Evolutionary conservation across 1,140 invertebrate genomes (phyloP), one percentile per base, ranked within the genome.

Genomic region (Manduca sexta): DNA sequence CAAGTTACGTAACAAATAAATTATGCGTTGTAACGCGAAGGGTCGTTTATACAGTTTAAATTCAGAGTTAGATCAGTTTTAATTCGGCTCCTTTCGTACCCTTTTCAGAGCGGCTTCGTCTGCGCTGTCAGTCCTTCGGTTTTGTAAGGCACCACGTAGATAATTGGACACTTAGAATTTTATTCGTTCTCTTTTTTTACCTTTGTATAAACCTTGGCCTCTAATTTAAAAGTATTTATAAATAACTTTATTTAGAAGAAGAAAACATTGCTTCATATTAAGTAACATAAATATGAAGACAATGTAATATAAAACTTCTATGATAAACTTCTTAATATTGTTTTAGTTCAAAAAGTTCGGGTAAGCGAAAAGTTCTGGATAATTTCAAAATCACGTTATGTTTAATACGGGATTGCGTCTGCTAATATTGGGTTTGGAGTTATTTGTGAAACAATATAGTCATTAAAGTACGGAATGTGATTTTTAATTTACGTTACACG

Each of bases 31-130:
- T n/a, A n/a, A n/a, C n/a, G n/a, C n/a, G n/a, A 26, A 26, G 21
- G 21, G 21, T 26, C 21, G n/a, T n/a, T n/a, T 26, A 26, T 26
- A 26, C 4, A 26, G 34, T 49, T 49, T 48, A 54, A 44, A 54
- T 54, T 49, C 46, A 44, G 34, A 54, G 45, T 39, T 38, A 46
- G 31, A 33, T 5, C 10, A 41, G 33, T 50, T 59, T 59, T 59
- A 59, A 53, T 53, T 59, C 51, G 29, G 34, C 15, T 38, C 30
- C 37, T 46, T 48, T 49, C 49, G 45, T 52, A 55, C 46, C 56
- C 49, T 49, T 52, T 47, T 54, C 51, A 55, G 44, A 56, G 29
- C 46, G 39, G 33, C 33, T 44, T 42, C n/a, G 41, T 30, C 11
- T 37, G 21, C 33, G 30, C 34, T 53, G 45, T 45, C 50, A 46